Evolutionary conservation across 2,888 invertebrate genomes (phyloP), one percentile per base, ranked within the genome.

Genomic region (Stictocephala bisonia): DNA sequence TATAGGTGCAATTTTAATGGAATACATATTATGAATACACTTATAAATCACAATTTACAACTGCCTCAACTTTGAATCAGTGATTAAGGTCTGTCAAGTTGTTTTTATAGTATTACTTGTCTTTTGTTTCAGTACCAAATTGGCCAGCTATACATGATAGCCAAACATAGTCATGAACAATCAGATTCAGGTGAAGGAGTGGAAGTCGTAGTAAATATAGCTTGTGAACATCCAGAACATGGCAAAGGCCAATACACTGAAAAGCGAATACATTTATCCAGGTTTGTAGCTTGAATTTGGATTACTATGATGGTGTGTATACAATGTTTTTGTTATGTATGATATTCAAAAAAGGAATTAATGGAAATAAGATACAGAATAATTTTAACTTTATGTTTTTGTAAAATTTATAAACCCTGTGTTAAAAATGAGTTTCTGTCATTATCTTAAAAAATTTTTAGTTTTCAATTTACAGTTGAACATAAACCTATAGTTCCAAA

Each of bases 121-220:
- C 73, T 56, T 11, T 2, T 56, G 6, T 86, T 88, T 56, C 83
- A 96, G 96, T 96, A 96, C 84, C 91, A 90, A 78, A 91, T 96
- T 79, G 96, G 96, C 0, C 96, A 97, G 83, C 87, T 96, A 74
- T 96, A 96, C 84, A 97, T 96, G 96, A 96, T 96, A 81, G 95
- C 96, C 1, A 89, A 96, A 66, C 96, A 97, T 83, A 96, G 96
- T 83, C 90, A 92, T 80, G 96, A 96, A 82, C 95, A 97, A 82
- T 95, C 95, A 0, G 92, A 91, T 77, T 90, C 91, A 75, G 95
- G 95, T 0, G 95, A 96, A 84, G 96, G 96, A 2, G 96, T 96
- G 0, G 96, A 96, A 83, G 95, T 96, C 0, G 88, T 96, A 7
- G 92, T 92, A 74, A 96, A 96, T 83, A 89, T 90, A 76, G 89